Base-by-base conservation (phyloP, 2,797 vertebrate species). In the Taenioides sp. region DNA sequence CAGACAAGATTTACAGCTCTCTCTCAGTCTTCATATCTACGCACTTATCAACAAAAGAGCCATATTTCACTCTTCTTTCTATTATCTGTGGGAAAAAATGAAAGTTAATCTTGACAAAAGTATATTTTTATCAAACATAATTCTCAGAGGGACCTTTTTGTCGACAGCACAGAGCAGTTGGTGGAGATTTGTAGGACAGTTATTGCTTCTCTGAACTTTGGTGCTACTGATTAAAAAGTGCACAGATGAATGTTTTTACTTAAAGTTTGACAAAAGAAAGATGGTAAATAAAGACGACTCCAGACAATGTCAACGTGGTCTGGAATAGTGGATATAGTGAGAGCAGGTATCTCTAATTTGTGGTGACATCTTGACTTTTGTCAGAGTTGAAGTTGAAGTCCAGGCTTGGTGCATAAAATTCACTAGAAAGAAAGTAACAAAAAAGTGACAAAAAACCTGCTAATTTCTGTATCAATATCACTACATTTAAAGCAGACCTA, bases 171-270 rank as follows among this genome's bases (percentile, higher is more conserved):
- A 18, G 62, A 16, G 62, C 62, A 16, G 12, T 23, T 25, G 37
- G 14, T 7, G 62, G 37, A 65, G 62, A 65, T 65, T 65, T 65
- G 62, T 65, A 47, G 62, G 62, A 65, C 12, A 5, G 20, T 54
- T 72, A 37, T 27, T 25, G 59, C 58, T 40, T 40, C n/a, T 47
- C 62, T 47, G 62, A 65, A 65, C 62, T 65, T 65, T 65, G 3
- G 34, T 12, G 62, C 18, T 6, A 2, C 34, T 43, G 62, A 64
- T 64, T 47, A 65, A 65, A 65, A 65, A 47, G 62, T 23, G 62
- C 20, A 14, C 34, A 47, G 62, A 65, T 65, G 25, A 43, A 65
- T 65, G 62, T 47, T 43, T 17, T 65, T 14, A 23, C 22, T 7
- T 37, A 64, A 65, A 65, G 62, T 47, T 47, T 43, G 20, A 47